phyloP scores from a whole-genome alignment of 2,113 vertebrate genomes.

The Pachycephala philippinensis region DNA sequence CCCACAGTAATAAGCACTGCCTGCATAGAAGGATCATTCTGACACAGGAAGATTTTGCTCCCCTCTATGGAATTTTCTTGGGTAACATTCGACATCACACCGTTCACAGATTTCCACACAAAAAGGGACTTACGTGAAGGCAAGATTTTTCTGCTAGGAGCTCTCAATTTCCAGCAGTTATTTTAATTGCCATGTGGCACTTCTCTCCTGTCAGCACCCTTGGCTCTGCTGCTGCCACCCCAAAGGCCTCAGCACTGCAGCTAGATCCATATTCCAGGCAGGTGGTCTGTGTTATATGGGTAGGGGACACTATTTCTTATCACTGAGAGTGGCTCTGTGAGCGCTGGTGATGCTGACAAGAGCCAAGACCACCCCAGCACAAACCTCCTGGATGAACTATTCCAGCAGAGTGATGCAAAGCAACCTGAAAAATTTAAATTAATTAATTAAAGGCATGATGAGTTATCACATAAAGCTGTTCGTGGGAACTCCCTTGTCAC shows the following conservation, averaged over 20 bases:
- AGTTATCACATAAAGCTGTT: not conserved
- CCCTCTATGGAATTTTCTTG: not conserved
- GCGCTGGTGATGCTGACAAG: not conserved
- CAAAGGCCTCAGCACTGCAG: not conserved
- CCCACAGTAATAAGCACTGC: not conserved
- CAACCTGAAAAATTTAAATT: not conserved
- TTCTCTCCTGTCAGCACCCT: not conserved
- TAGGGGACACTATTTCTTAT: not conserved
- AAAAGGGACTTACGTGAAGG: not conserved
- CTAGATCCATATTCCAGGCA: accelerated
- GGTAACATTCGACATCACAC: not conserved
- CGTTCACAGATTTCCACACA: not conserved
- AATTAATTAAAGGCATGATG: not conserved
- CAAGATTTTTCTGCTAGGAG: not conserved
- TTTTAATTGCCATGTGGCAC: not conserved
- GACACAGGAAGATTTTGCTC: not conserved
- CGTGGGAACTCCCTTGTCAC: accelerated
- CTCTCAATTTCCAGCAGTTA: not conserved
- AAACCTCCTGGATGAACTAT: not conserved
- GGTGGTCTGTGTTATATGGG: not conserved
- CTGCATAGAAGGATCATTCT: not conserved
- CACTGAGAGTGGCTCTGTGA: not conserved
- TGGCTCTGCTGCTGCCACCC: not conserved
- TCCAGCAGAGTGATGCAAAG: accelerated
- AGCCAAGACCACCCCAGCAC: not conserved